These are phyloP conservation scores for Hypanus sabinus DNA, from an alignment of 2,113 vertebrate genomes.

Conservation along the genomic window DNA sequence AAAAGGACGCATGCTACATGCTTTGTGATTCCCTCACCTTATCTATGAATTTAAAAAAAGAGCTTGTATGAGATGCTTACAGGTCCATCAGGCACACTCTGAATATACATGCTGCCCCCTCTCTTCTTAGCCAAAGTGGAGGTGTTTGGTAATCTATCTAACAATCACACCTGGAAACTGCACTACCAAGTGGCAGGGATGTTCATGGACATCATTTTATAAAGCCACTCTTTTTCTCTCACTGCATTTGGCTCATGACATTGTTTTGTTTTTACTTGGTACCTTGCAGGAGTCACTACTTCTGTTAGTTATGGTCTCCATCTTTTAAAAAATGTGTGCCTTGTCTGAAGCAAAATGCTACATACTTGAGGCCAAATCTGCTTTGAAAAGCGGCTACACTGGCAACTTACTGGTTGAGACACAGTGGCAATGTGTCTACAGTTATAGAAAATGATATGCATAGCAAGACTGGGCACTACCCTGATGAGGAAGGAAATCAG, in stretches of 20 bases:
- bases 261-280: background rate
- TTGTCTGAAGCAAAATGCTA: background rate
- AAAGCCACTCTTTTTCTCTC: too few relatives aligned
- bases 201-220: background rate
- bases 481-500: background rate
- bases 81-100: background rate
- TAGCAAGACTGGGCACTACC: background rate
- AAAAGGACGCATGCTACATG: too few relatives aligned
- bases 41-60: background rate
- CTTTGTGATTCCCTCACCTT: background rate
- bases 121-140: background rate
- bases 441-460: too few relatives aligned
- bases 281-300: background rate
- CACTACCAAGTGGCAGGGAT: background rate
- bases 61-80: background rate
- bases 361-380: background rate
- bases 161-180: background rate
- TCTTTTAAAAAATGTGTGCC: too few relatives aligned
- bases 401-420: too few relatives aligned
- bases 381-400: background rate
- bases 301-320: background rate
- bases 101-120: background rate
- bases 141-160: background rate
- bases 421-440: background rate
- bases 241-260: background rate